A percentile compares a stretch with the other conserved stretches of the same genome.
These are phyloP conservation scores for Phylloscopus collybita DNA, from an alignment of 2,797 vertebrate species.

Conservation along the genomic window DNA sequence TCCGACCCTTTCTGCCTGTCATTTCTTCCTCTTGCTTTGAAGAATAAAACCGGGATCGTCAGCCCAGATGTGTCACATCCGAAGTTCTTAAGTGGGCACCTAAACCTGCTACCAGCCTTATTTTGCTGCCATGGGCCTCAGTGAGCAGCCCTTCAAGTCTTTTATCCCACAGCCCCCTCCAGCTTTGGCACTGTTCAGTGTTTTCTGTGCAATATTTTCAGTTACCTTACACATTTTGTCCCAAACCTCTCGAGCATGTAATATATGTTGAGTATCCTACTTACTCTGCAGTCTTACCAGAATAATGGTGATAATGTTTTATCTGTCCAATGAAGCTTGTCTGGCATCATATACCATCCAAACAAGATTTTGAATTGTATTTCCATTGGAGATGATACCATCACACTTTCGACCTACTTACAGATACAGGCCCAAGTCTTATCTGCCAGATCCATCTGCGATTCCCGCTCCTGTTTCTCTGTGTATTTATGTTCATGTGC, in stretches of 20 bases:
- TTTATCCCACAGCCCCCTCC: not conserved
- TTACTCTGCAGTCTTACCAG: constrained; percentile 23
- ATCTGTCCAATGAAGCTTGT: constrained; percentile 31
- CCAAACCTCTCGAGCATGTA: not conserved
- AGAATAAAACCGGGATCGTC: not conserved
- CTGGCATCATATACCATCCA: constrained; percentile 21
- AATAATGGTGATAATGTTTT: constrained; percentile 56
- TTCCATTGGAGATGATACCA: constrained; percentile 24
- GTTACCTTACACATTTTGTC: constrained; percentile 17
- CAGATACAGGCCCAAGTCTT: constrained; percentile 47
- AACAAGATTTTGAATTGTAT: constrained; percentile 54
- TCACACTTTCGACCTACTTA: constrained; percentile 56
- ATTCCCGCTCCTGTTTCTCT: constrained; percentile 64
- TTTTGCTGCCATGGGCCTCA: not conserved
- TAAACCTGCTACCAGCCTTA: not conserved
- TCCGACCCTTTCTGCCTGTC: not conserved
- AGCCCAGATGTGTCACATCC: not conserved
- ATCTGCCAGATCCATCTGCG: constrained; percentile 61
- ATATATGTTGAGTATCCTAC: constrained; percentile 41
- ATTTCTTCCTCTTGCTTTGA: not conserved
- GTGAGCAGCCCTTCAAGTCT: not conserved
- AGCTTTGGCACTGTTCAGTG: not conserved
- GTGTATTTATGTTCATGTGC: constrained; percentile 58
- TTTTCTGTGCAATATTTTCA: constrained; percentile 22
- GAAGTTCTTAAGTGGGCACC: rapidly evolving